A percentile compares a stretch with the other conserved stretches of the same genome.
phyloP scores from a whole-genome alignment of 2,888 invertebrate species.

The Callinectes sapidus region DNA sequence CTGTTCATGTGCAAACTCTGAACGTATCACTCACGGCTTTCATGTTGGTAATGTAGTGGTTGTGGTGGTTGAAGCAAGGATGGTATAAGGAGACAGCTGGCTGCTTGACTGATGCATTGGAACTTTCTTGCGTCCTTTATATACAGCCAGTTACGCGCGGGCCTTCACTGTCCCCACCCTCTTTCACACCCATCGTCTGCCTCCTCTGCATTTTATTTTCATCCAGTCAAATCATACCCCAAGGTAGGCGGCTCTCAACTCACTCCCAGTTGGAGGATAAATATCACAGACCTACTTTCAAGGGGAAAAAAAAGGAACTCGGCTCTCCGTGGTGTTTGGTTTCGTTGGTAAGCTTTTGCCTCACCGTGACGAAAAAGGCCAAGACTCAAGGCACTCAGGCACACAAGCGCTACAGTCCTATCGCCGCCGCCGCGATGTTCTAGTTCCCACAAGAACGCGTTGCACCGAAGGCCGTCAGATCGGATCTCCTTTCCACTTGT shows the following conservation, averaged over 20 bases:
- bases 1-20: not conserved
- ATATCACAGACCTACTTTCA: not conserved
- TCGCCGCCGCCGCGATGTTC: not conserved
- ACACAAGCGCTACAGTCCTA: not conserved
- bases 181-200: not conserved
- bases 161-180: not conserved
- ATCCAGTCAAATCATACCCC: not conserved
- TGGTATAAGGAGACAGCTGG: not conserved
- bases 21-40: not conserved
- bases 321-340: not conserved
- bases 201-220: not conserved
- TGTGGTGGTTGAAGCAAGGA: not conserved
- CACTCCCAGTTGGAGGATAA: constrained; percentile 18
- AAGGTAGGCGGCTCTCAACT: not conserved
- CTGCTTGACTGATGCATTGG: not conserved
- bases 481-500: not conserved
- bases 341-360: no score
- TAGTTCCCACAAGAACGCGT: not conserved
- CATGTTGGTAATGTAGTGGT: constrained; percentile 13
- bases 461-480: not conserved
- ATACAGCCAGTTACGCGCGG: not conserved
- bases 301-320: not conserved
- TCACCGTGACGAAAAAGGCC: not conserved
- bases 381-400: not conserved
- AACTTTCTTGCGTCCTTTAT: not conserved